Evolutionary conservation across 2,113 vertebrate species (phyloP), one percentile per base, ranked within the genome.

Genomic region (Epinephelus cyanopodus): DNA sequence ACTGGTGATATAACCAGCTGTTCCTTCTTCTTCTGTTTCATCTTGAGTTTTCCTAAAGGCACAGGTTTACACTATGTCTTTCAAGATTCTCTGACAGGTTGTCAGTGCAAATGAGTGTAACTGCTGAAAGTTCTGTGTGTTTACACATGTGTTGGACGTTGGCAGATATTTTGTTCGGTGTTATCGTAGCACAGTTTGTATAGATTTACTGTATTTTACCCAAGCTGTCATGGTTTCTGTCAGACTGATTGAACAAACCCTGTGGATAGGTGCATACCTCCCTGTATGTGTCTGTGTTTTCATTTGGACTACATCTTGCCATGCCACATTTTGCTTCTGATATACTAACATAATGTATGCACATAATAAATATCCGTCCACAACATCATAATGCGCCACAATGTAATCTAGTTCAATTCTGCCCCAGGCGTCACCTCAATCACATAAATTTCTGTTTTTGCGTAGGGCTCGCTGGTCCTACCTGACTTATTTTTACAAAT

Each of bases 341-440:
- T 65, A 73, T 42, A 52, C 19, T 6, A 45, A 39, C 68, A 77
- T 61, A 61, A 83, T 77, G 57, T 71, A 77, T 83, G 74, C 80
- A 81, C 74, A 77, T 84, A 77, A 77, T 87, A 75, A 83, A 69
- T 13, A 85, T 67, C 56, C 45, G 74, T 72, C 45, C 37, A 58
- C 69, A 75, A 67, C 62, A 87, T 57, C 23, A 60, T 74, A 58
- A 85, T 42, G 42, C 47, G 0, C 42, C 61, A 13, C 10, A 74
- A 5, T 87, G 73, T 85, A 60, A 77, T 79, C 39, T 65, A 73
- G 25, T 70, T 33, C 2, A 81, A 47, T 63, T 82, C 27, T 50
- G 57, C 85, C 71, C 58, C 12, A 82, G 79, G 62, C 74, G 53
- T 57, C 67, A 62, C 13, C 73, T 81, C 39, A 75, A 53, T 57